Base-by-base conservation (phyloP, 2,113 vertebrate genomes). In the Scortum barcoo region DNA sequence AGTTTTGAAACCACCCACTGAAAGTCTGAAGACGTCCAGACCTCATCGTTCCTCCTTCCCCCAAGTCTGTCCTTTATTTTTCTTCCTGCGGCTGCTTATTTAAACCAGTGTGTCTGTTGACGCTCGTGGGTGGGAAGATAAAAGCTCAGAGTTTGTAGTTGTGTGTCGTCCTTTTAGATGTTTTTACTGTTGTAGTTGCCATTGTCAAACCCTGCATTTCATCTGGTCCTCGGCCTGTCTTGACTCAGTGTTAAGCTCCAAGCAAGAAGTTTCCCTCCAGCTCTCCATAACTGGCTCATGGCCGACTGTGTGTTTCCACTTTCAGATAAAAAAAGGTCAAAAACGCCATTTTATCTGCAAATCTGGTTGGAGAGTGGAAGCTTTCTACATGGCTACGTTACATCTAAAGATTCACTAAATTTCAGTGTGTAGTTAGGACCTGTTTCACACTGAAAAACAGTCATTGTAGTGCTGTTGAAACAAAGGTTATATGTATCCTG, bases 1-100 rank as follows among this genome's bases (percentile, higher is more conserved):
- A 20, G 20, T 65, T 78, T 33, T 72, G 60, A 78, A 78, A 61
- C 30, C 3, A 11, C 78, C 78, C 1, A 38, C 78, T 81, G 84
- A 80, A 8, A 36, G 42, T 63, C 20, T 42, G 36, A 76, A 72
- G 63, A 67, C 51, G 3, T 7, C 46, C 14, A 17, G 56, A 70
- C 60, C 67, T 53, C n/a, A 40, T 26, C 50, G 1, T 50, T n/a
- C 70, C 61, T 72, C 30, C 26, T 13, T 26, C 48, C 42, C 65
- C 54, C 42, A 12, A 68, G 67, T 44, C 57, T 5, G 22, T 56
- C 17, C 58, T 72, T 77, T 22, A 54, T 42, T 67, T 67, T 76
- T 33, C 36, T 22, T 54, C 36, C 16, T 53, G 17, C 4, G 4
- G 71, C 72, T 62, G 28, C 33, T 54, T 53, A 73, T 80, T 67